A percentile compares a stretch with the other conserved stretches of the same genome.
Conservation (phyloP, 2,797 vertebrate genomes). For the Lateolabrax maculatus region DNA sequence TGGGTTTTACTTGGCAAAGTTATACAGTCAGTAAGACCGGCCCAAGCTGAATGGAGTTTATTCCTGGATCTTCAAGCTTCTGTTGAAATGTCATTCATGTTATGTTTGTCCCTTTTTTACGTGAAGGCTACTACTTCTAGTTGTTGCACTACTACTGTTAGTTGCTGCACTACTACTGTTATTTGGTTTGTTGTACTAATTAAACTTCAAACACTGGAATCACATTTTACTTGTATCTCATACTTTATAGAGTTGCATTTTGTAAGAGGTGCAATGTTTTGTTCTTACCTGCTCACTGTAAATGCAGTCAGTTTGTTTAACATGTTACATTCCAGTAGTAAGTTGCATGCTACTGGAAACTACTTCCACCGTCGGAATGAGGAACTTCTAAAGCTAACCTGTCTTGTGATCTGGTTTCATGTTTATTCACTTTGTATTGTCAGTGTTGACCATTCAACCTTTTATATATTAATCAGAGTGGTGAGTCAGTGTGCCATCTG, state of each 20-base stretch:
- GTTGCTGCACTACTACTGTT: conserved; percentile 68
- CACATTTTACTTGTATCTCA: conserved; percentile 4
- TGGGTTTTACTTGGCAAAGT: conserved; percentile 15
- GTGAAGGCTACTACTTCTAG: conserved; percentile 54
- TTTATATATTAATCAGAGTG: not conserved
- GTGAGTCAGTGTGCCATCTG: too few relatives aligned
- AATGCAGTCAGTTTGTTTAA: not conserved
- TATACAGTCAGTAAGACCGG: not conserved
- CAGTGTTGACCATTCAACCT: not conserved
- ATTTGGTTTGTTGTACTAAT: conserved; percentile 61
- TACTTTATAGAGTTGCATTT: not conserved
- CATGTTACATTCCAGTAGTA: too few relatives aligned
- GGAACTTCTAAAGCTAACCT: not conserved
- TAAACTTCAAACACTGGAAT: conserved; percentile 78
- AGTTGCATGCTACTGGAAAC: not conserved
- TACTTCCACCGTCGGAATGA: not conserved
- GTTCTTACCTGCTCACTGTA: not conserved
- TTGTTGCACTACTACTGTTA: conserved; percentile 72
- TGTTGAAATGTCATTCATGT: conserved; percentile 27
- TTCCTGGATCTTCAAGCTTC: conserved; percentile 28
- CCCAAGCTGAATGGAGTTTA: conserved; percentile 1
- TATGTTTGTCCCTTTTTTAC: conserved; percentile 45
- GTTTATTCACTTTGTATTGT: not conserved
- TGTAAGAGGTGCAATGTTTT: not conserved
- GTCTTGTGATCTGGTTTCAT: not conserved